Evolutionary conservation across 1,140 invertebrate species (phyloP).

Genomic region (Bombus polaris): DNA sequence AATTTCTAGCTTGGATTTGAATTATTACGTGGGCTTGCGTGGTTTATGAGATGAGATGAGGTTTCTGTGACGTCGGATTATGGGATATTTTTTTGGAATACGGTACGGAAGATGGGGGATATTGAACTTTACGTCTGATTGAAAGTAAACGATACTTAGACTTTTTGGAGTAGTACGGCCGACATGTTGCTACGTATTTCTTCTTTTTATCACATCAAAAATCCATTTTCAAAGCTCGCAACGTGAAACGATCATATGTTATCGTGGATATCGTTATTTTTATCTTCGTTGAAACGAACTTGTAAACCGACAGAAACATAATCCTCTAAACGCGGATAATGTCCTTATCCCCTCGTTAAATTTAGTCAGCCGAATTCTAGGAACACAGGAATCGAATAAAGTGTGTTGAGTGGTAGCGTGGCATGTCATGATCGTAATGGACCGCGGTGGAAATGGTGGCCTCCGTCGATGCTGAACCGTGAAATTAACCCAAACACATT

Average conservation of each 20-base stretch:
- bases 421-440: constrained; percentile 60
- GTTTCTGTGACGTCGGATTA: neutral
- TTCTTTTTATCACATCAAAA: neutral
- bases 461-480: constrained; percentile 61
- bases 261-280: neutral
- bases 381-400: constrained; percentile 57
- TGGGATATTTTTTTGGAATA: neutral
- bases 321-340: constrained; percentile 12
- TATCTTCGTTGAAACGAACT: neutral
- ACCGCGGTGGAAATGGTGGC: constrained; percentile 41
- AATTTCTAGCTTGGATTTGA: neutral
- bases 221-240: neutral
- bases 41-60: neutral
- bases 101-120: neutral
- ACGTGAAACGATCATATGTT: neutral
- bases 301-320: neutral
- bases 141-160: no score
- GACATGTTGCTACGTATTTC: neutral
- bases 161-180: no score
- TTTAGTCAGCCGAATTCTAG: constrained; percentile 38
- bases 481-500: constrained; percentile 69
- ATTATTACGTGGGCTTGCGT: neutral
- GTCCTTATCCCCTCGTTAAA: constrained; percentile 38
- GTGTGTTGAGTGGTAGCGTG: constrained; percentile 39
- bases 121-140: no score